A percentile compares a stretch with the other conserved stretches of the same genome.
Conservation (phyloP, 2,797 vertebrate genomes). For the Muraenolepis orangiensis region DNA sequence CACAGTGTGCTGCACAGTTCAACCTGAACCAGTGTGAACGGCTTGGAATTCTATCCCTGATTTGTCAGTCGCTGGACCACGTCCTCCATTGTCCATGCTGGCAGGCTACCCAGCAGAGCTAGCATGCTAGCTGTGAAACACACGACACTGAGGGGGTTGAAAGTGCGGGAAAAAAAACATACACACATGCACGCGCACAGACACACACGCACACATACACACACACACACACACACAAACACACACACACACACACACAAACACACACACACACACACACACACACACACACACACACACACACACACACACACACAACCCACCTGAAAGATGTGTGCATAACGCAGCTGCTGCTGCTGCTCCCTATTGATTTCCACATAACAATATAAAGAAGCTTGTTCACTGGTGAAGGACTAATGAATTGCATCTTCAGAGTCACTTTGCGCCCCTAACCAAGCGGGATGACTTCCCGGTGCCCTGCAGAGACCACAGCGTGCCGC, state of each 20-base stretch:
- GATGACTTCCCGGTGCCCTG: conserved; percentile 70
- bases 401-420: conserved; percentile 74
- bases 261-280: not conserved
- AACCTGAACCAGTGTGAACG: not conserved
- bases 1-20: not conserved
- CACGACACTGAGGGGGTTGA: not conserved
- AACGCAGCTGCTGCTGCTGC: conserved; percentile 72
- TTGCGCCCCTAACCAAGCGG: conserved; percentile 76
- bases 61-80: not conserved
- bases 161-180: not conserved
- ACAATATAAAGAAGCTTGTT: conserved; percentile 79
- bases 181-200: no score
- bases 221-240: not conserved
- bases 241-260: not conserved
- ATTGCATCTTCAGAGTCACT: conserved; percentile 79
- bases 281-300: not conserved
- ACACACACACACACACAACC: not conserved
- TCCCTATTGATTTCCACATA: conserved; percentile 82
- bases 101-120: not conserved
- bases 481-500: conserved; percentile 69
- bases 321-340: conserved; percentile 19
- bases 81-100: not conserved
- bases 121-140: not conserved
- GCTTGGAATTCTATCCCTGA: not conserved
- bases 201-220: not conserved